A percentile compares a stretch with the other conserved stretches of the same genome.
Conservation (phyloP, 2,113 vertebrate genomes). For the Melanerpes formicivorus region DNA sequence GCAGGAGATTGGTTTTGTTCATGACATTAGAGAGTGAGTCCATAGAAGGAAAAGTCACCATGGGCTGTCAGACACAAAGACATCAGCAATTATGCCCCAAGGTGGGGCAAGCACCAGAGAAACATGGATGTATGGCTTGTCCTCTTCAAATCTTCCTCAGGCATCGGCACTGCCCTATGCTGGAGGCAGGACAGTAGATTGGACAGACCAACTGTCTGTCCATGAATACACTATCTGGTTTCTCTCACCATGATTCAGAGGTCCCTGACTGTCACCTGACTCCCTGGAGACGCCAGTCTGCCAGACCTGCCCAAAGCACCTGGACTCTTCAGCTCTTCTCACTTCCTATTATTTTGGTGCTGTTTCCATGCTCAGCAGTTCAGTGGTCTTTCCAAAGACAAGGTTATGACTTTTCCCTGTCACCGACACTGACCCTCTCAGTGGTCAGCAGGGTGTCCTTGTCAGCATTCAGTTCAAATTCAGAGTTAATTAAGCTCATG, state of each 20-base stretch:
- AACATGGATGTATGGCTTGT: neutral
- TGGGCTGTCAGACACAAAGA: neutral
- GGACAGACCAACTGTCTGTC: neutral
- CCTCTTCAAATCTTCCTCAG: neutral
- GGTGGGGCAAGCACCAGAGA: neutral
- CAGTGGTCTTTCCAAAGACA: neutral
- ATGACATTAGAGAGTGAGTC: rapidly evolving
- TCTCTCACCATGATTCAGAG: neutral
- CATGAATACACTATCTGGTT: neutral
- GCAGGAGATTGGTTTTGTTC: neutral
- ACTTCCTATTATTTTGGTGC: neutral
- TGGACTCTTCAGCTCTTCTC: rapidly evolving
- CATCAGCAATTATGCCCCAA: neutral
- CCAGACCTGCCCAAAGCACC: neutral
- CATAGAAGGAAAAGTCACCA: neutral
- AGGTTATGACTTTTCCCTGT: neutral
- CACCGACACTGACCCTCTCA: neutral
- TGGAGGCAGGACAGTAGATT: neutral
- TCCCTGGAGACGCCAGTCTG: neutral
- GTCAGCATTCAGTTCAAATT: neutral
- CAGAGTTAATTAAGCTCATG: neutral
- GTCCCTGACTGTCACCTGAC: neutral
- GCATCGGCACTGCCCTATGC: neutral
- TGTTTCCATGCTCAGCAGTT: neutral
- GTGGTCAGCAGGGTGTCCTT: neutral